These are phyloP conservation scores for Hippocampus comes DNA, from an alignment of 2,113 vertebrate genomes.

Conservation along the genomic window DNA sequence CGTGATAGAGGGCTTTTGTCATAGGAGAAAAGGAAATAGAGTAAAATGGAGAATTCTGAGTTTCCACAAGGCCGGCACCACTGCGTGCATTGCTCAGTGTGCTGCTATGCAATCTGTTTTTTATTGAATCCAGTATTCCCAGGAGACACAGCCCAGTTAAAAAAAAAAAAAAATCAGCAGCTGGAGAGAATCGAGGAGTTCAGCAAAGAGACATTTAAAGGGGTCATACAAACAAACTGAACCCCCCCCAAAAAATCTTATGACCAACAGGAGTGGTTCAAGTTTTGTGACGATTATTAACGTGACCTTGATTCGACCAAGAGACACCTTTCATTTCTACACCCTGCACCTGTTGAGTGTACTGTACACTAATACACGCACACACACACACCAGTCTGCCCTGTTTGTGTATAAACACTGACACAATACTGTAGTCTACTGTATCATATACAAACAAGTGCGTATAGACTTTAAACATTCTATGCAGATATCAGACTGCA, in stretches of 20 bases:
- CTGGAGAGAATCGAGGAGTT: neutral
- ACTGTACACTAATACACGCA: neutral
- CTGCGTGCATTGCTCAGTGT: neutral
- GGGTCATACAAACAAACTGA: constrained; percentile 10
- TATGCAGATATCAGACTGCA: neutral
- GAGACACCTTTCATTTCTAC: neutral
- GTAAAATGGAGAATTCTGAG: constrained; percentile 39
- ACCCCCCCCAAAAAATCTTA: neutral
- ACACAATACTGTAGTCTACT: constrained; percentile 33
- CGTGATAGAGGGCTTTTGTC: constrained; percentile 24
- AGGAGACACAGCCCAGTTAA: neutral
- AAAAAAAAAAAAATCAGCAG: neutral
- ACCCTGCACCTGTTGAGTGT: neutral
- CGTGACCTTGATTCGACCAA: constrained; percentile 16
- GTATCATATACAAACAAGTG: constrained; percentile 51
- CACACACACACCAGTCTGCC: constrained; percentile 6
- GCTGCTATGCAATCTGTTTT: constrained; percentile 25
- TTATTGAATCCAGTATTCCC: constrained; percentile 21
- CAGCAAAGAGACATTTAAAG: neutral
- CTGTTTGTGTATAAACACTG: constrained; percentile 58
- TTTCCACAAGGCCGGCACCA: constrained; percentile 42
- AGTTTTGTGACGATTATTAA: neutral
- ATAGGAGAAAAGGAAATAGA: constrained; percentile 44
- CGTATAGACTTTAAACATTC: constrained; percentile 8
- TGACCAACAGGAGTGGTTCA: constrained; percentile 2